A percentile compares a stretch with the other conserved stretches of the same genome.
These are phyloP conservation scores for Sesia bembeciformis DNA, from an alignment of 2,888 invertebrate species.

Conservation along the genomic window DNA sequence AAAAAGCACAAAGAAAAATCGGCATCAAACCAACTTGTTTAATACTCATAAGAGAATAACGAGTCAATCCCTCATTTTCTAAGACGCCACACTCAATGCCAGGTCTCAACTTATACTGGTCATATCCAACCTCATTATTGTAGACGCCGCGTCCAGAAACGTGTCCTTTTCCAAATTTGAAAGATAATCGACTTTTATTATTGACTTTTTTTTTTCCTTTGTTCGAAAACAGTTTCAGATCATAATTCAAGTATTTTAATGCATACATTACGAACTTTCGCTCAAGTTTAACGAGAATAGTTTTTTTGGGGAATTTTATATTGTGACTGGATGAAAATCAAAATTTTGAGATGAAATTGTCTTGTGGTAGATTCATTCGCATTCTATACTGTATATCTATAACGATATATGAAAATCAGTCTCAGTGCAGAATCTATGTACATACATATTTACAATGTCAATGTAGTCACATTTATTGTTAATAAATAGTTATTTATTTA, in stretches of 20 bases:
- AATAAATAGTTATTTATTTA: too few species aligned
- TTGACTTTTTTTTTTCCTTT: slow-evolving; percentile 14
- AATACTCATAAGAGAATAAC: background rate
- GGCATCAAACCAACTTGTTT: too few species aligned
- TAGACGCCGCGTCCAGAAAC: slow-evolving; percentile 28
- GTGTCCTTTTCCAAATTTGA: slow-evolving; percentile 44
- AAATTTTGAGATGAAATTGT: too few species aligned
- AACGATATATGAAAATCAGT: too few species aligned
- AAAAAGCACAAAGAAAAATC: too few species aligned
- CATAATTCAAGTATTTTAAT: slow-evolving; percentile 10
- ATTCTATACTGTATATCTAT: too few species aligned
- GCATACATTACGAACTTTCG: slow-evolving; percentile 8
- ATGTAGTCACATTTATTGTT: too few species aligned
- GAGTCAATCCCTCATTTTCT: background rate
- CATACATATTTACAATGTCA: too few species aligned
- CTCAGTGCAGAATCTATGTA: too few species aligned
- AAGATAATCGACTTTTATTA: slow-evolving; percentile 41
- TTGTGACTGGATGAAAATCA: background rate
- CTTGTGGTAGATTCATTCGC: too few species aligned
- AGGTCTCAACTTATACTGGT: slow-evolving; percentile 21
- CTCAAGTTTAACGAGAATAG: background rate
- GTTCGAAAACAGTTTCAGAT: slow-evolving; percentile 11
- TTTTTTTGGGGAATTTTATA: background rate
- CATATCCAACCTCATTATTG: slow-evolving; percentile 34
- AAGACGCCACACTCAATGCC: background rate